Conservation (phyloP, 2,888 invertebrate genomes). For the Lepidocyrtoides sp. region DNA sequence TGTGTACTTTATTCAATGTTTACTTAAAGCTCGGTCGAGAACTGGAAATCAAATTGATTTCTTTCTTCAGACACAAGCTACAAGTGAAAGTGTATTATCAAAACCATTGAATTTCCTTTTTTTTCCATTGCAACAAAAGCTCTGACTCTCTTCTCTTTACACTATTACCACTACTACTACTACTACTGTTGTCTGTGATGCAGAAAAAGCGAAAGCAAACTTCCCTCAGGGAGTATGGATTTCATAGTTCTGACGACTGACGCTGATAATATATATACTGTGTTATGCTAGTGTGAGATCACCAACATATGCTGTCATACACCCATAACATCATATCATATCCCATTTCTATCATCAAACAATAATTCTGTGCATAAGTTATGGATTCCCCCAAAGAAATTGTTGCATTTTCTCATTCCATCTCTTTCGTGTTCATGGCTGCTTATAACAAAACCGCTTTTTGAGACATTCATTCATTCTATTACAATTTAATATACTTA, state of each 20-base stretch:
- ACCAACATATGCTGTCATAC: not conserved
- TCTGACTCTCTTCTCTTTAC: conserved; percentile 1
- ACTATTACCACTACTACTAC: not conserved
- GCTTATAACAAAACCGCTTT: conserved; percentile 22
- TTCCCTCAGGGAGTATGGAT: conserved; percentile 74
- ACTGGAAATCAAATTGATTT: conserved; percentile 78
- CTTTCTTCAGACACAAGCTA: conserved; percentile 47
- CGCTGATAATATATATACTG: no score
- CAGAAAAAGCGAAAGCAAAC: conserved; percentile 68
- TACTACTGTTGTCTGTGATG: conserved; percentile 41
- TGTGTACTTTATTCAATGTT: conserved; percentile 72
- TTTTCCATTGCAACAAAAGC: conserved; percentile 62
- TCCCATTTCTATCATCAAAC: conserved; percentile 23
- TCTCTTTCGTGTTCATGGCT: not conserved
- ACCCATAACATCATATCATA: no score
- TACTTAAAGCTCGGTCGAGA: conserved; percentile 74
- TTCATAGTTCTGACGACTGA: conserved; percentile 47
- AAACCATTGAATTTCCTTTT: conserved; percentile 72
- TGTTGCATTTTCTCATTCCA: conserved; percentile 29
- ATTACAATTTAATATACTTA: conserved; percentile 5
- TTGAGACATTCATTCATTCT: conserved; percentile 29
- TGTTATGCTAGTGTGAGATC: not conserved
- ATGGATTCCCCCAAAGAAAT: conserved; percentile 41
- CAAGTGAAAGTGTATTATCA: conserved; percentile 75
- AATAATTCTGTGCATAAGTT: not conserved